Conservation (phyloP, 2,888 invertebrate genomes). For the Lepetodrilus schrolli region DNA sequence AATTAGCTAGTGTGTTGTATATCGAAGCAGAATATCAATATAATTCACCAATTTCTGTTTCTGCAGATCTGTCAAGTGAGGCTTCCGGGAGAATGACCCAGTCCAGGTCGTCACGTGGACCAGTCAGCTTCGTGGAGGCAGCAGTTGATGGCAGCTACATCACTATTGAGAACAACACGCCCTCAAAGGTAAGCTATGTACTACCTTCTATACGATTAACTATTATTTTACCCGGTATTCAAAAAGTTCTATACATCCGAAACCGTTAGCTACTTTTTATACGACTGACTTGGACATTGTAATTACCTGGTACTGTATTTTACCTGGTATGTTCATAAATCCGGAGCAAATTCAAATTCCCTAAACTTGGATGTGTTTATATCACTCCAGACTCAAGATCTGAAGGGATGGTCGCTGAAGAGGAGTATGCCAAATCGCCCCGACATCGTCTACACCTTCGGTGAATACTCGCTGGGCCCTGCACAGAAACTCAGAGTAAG, state of each 20-base stretch:
- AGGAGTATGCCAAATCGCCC: neutral
- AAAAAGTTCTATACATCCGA: too few species aligned
- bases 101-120: constrained; percentile 44
- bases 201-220: too few species aligned
- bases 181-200: constrained; percentile 47
- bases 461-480: constrained; percentile 19
- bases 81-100: constrained; percentile 45
- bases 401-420: constrained; percentile 2
- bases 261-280: too few species aligned
- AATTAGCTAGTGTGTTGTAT: too few species aligned
- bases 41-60: too few species aligned
- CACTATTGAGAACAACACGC: constrained; percentile 45
- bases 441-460: constrained; percentile 7
- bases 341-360: too few species aligned
- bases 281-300: too few species aligned
- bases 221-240: too few species aligned
- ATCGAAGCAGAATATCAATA: too few species aligned
- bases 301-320: too few species aligned
- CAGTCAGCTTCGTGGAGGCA: constrained; percentile 35
- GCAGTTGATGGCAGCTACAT: constrained; percentile 42
- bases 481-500: constrained; percentile 35
- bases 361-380: too few species aligned
- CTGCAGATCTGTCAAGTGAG: constrained; percentile 39
- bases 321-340: too few species aligned
- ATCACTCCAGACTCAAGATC: neutral